Evolutionary conservation across 2,888 invertebrate species (phyloP), one percentile per base, ranked within the genome.

Genomic region (Chaitophorus viminalis): DNA sequence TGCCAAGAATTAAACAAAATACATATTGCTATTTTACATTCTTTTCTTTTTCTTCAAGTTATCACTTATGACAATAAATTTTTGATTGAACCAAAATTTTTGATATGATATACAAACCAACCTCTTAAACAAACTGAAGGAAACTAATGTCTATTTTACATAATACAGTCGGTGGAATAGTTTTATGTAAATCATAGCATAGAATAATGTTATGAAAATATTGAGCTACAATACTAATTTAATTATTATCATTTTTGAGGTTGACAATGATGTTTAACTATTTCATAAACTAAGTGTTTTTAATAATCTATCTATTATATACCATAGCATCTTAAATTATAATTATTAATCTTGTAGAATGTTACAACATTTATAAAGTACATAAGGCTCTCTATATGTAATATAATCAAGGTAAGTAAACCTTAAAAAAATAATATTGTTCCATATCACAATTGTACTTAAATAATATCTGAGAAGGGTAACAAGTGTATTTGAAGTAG

Each of bases 391-490:
- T 65, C 87, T 39, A 74, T 39, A 18, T 72, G 33, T 74, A 70
- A 72, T 81, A 87, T 60, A 39, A 46, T 68, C 65, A 87, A 81
- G 60, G 65, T 87, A 87, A 75, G 54, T 87, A 78, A 76, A 78
- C 77, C 77, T 86, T 87, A 81, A 81, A 87, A 87, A 87, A 81
- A 77, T 77, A 87, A 78, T 87, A 81, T 81, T 87, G 74, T 87
- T 81, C 79, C 31, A 65, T 87, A 87, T 87, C 87, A 87, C 87
- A 87, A 87, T 87, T 81, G 29, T 31, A 75, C 81, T 87, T 87
- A 81, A 87, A 79, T 81, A 60, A 65, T 78, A 78, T 72, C 39
- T 72, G 78, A 72, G 70, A 86, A 29, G 46, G 52, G 39, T 72
- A 86, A 78, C 46, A 39, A 52, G 11, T 85, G 77, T 79, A 79